phyloP scores from a whole-genome alignment of 2,113 vertebrate species.

The Bufo gargarizans region DNA sequence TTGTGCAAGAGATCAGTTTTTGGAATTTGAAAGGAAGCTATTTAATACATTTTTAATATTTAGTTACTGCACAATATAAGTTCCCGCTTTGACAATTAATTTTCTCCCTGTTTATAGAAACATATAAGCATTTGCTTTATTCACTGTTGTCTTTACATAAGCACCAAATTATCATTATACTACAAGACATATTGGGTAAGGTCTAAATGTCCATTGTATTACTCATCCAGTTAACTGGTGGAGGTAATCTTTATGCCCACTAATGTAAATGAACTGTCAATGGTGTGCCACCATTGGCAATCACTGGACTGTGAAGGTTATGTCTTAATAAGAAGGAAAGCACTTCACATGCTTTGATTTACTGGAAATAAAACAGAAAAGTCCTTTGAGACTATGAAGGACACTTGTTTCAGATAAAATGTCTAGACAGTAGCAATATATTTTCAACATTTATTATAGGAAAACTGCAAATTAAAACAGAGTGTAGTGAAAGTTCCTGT shows the following conservation, averaged over 20 bases:
- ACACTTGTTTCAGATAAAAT: conserved; percentile 87
- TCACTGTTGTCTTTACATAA: conserved; percentile 72
- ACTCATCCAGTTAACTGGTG: conserved; percentile 87
- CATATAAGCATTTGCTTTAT: conserved; percentile 16
- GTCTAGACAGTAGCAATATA: conserved; percentile 87
- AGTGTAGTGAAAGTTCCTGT: conserved; percentile 75
- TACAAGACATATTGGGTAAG: conserved; percentile 81
- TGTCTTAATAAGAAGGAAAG: conserved; percentile 85
- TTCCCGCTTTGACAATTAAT: neutral
- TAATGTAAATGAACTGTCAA: conserved; percentile 87
- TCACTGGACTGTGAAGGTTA: conserved; percentile 91
- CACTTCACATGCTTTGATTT: conserved; percentile 90
- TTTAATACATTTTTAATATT: too few relatives aligned
- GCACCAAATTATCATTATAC: conserved; percentile 75
- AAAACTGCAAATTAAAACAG: conserved; percentile 83
- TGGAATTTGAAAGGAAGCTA: too few relatives aligned
- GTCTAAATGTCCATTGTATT: conserved; percentile 82
- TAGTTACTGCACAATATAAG: neutral
- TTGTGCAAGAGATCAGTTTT: too few relatives aligned
- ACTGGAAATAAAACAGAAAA: conserved; percentile 94
- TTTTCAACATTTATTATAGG: conserved; percentile 82
- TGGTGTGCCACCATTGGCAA: conserved; percentile 79
- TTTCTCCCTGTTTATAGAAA: neutral
- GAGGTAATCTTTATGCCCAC: conserved; percentile 87
- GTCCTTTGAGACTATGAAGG: conserved; percentile 85